A percentile compares a stretch with the other conserved stretches of the same genome.
These are phyloP conservation scores for Xenopus tropicalis DNA, from an alignment of 2,113 vertebrate species.

Conservation along the genomic window UCB_Xtro_10.0 CM004450.2:111180501-111181000, in stretches of 20 bases:
- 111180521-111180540: constrained; percentile 15
- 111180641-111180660: constrained; percentile 85
- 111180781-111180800: constrained; percentile 96
- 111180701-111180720: constrained; percentile 97
- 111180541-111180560: constrained; percentile 37
- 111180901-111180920: too few relatives aligned
- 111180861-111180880: constrained; percentile 85
- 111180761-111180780: constrained; percentile 95
- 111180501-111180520: constrained; percentile 12
- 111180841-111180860: constrained; percentile 98
- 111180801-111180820: constrained; percentile 81
- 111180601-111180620: constrained; percentile 86
- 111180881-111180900: constrained; percentile 64
- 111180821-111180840: constrained; percentile 88
- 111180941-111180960: too few relatives aligned
- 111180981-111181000: too few relatives aligned
- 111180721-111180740: constrained; percentile 98
- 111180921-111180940: too few relatives aligned
- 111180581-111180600: constrained; percentile 73
- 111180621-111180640: constrained; percentile 96
- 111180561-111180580: constrained; percentile 50
- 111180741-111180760: constrained; percentile 99
- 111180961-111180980: too few relatives aligned
- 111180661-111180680: constrained; percentile 99
- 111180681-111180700: constrained; percentile 99